These are phyloP conservation scores for Eumeta japonica DNA, from an alignment of 1,140 invertebrate genomes.

Conservation along the genomic window DNA sequence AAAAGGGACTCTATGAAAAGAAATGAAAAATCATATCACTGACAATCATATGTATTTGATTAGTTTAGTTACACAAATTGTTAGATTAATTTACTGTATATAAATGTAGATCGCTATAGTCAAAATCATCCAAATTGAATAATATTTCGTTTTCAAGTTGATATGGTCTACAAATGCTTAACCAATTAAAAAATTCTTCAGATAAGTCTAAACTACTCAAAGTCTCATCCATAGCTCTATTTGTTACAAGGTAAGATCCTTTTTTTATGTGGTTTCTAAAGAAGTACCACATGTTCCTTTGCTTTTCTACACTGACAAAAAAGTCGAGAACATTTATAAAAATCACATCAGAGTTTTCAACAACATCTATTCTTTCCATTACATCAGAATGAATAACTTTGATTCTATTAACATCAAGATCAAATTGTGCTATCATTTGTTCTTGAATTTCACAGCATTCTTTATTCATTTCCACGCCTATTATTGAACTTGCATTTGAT, in stretches of 20 bases:
- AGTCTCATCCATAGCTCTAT: slow-evolving; percentile 58
- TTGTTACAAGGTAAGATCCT: slow-evolving; percentile 59
- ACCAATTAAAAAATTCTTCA: slow-evolving; percentile 55
- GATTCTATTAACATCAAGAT: slow-evolving; percentile 57
- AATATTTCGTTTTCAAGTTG: slow-evolving; percentile 49
- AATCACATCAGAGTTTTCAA: slow-evolving; percentile 61
- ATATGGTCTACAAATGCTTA: slow-evolving; percentile 41
- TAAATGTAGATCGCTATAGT: slow-evolving; percentile 39
- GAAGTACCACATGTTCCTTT: slow-evolving; percentile 63
- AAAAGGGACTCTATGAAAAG: too few species aligned
- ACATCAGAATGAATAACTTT: slow-evolving; percentile 62
- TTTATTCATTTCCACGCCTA: slow-evolving; percentile 72
- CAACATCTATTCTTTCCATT: slow-evolving; percentile 54
- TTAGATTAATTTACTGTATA: slow-evolving; percentile 49
- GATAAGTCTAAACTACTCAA: slow-evolving; percentile 54
- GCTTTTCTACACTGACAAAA: slow-evolving; percentile 59
- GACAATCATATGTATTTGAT: too few species aligned
- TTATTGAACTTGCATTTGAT: slow-evolving; percentile 60
- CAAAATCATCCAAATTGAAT: slow-evolving; percentile 38
- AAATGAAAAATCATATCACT: too few species aligned
- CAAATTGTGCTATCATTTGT: slow-evolving; percentile 60
- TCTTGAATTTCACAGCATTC: slow-evolving; percentile 66
- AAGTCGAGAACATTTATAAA: slow-evolving; percentile 69
- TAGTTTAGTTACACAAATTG: too few species aligned
- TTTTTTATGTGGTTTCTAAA: slow-evolving; percentile 59